Conservation (phyloP, 2,113 vertebrate species). For the Colius striatus region DNA sequence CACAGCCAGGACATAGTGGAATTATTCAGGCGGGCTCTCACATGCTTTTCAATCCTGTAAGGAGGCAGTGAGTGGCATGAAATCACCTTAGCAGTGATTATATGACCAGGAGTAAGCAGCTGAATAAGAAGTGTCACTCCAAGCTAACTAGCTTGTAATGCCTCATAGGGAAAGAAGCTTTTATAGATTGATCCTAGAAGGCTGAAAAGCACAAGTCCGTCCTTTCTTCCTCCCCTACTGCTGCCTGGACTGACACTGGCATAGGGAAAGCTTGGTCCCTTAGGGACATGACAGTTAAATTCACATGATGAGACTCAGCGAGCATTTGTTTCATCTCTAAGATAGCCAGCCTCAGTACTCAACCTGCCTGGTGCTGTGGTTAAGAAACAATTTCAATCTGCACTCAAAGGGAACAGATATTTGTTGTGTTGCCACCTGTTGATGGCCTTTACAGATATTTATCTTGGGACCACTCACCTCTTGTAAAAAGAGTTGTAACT, state of each 20-base stretch:
- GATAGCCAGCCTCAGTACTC: not conserved
- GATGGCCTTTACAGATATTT: not conserved
- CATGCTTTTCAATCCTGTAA: not conserved
- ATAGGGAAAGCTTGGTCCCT: not conserved
- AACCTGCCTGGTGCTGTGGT: not conserved
- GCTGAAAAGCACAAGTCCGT: not conserved
- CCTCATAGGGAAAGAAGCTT: not conserved
- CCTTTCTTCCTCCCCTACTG: not conserved
- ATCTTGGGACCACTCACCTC: not conserved
- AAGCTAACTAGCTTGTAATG: not conserved
- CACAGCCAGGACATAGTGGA: not conserved
- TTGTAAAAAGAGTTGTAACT: not conserved
- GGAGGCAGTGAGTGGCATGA: not conserved
- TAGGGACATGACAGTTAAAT: not conserved
- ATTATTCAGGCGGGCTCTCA: slow-evolving; percentile 5
- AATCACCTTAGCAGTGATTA: not conserved
- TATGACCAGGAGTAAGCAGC: not conserved
- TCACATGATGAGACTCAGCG: rapidly evolving
- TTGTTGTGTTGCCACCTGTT: not conserved
- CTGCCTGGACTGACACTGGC: not conserved
- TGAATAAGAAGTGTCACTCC: not conserved
- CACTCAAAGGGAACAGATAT: not conserved
- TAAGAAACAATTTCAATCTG: rapidly evolving
- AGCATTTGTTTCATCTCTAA: not conserved
- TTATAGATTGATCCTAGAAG: not conserved